A percentile compares a stretch with the other conserved stretches of the same genome.
phyloP scores from a whole-genome alignment of 1,140 invertebrate species.

The Drosophila suzukii region DNA sequence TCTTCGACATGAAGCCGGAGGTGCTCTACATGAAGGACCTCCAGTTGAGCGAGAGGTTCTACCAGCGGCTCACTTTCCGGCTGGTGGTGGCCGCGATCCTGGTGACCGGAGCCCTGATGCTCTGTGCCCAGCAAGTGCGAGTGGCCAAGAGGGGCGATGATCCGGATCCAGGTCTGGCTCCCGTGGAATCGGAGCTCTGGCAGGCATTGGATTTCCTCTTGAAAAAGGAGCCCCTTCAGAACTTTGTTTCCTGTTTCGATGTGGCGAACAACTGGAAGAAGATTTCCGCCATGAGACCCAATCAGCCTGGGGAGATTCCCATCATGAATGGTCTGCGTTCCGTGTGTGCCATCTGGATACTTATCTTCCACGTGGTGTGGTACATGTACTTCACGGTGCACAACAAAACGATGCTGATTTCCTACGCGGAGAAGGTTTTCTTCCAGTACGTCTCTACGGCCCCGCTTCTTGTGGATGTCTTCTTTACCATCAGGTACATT shows the following conservation, averaged over 20 bases:
- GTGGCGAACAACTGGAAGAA: constrained; percentile 61
- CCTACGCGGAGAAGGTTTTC: constrained; percentile 67
- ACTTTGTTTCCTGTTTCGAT: constrained; percentile 78
- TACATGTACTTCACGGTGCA: constrained; percentile 82
- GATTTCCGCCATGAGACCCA: constrained; percentile 49
- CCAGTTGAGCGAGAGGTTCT: constrained; percentile 63
- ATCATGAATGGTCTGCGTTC: constrained; percentile 82
- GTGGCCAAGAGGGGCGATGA: constrained; percentile 47
- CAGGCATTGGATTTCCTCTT: constrained; percentile 40
- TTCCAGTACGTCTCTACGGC: constrained; percentile 79
- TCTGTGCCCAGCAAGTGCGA: constrained; percentile 66
- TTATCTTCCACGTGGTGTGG: constrained; percentile 80
- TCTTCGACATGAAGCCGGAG: constrained; percentile 75
- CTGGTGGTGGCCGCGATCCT: constrained; percentile 60
- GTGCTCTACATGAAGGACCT: constrained; percentile 80
- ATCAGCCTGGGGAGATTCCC: constrained; percentile 60
- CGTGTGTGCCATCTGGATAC: constrained; percentile 75
- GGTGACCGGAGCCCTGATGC: constrained; percentile 59
- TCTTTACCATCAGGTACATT: constrained; percentile 81
- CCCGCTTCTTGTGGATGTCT: constrained; percentile 80
- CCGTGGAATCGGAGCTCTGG: constrained; percentile 70
- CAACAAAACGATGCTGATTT: constrained; percentile 73
- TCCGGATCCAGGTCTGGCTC: constrained; percentile 42
- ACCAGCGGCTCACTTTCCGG: constrained; percentile 63
- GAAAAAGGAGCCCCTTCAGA: constrained; percentile 52